Percentiles rank a stretch among this genome's conserved stretches.
These are phyloP conservation scores for Lobophora halterata DNA, from an alignment of 2,888 invertebrate genomes.

Conservation along the genomic window DNA sequence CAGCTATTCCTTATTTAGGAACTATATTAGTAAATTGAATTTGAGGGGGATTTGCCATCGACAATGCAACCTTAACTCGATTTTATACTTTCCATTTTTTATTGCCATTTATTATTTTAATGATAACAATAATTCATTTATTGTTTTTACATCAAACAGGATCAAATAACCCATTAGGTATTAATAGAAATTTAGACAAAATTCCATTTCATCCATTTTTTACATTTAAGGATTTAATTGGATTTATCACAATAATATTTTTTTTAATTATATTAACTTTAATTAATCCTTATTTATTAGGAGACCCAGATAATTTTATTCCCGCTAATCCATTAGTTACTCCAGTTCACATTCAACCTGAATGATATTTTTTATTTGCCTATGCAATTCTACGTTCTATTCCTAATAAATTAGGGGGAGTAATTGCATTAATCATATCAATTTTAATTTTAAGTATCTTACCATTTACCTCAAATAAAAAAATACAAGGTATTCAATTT, in stretches of 20 bases:
- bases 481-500: conserved; percentile 81
- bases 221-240: conserved; percentile 82
- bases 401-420: conserved; percentile 89
- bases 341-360: conserved; percentile 89
- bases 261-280: conserved; percentile 76
- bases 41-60: conserved; percentile 88
- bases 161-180: conserved; percentile 83
- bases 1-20: conserved; percentile 86
- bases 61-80: conserved; percentile 87
- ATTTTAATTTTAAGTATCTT: conserved; percentile 84
- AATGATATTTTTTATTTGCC: conserved; percentile 92
- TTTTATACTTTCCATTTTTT: conserved; percentile 89
- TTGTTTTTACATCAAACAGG: conserved; percentile 85
- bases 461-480: conserved; percentile 79
- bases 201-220: conserved; percentile 85
- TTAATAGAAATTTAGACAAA: conserved; percentile 84
- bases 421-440: conserved; percentile 83
- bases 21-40: conserved; percentile 83
- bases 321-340: conserved; percentile 85
- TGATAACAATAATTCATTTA: conserved; percentile 83
- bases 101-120: conserved; percentile 84
- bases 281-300: conserved; percentile 80
- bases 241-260: conserved; percentile 80
- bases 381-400: conserved; percentile 90
- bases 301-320: conserved; percentile 88